phyloP scores from a whole-genome alignment of 2,888 invertebrate genomes.

The Aporophyla lueneburgensis region DNA sequence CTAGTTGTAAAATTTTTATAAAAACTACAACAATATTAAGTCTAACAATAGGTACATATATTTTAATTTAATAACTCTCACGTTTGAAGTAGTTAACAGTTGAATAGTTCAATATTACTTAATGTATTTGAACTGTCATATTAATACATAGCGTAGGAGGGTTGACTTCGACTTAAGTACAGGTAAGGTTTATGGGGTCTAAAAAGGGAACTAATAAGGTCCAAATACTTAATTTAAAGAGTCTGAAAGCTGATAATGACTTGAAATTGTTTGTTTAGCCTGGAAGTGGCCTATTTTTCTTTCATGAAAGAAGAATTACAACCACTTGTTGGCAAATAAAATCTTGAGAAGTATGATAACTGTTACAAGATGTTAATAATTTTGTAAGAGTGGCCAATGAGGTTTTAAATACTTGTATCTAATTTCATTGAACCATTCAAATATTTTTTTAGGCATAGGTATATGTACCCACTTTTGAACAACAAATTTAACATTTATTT shows the following conservation, averaged over 20 bases:
- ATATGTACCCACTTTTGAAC: conserved; percentile 59
- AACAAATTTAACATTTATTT: conserved; percentile 68
- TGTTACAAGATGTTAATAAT: not conserved
- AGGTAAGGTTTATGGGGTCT: not conserved
- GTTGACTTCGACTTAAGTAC: not conserved
- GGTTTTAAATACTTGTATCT: not conserved
- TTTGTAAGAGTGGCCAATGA: not conserved
- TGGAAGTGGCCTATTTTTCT: not conserved
- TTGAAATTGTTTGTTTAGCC: not conserved
- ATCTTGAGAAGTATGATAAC: not conserved
- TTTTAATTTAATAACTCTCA: conserved; percentile 45
- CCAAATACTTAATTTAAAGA: not conserved
- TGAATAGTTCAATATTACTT: conserved; percentile 64
- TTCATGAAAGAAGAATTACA: not conserved
- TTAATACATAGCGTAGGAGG: not conserved
- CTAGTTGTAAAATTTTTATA: conserved; percentile 73
- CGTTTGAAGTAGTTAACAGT: conserved; percentile 47
- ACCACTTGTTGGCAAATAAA: not conserved
- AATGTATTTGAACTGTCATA: not conserved
- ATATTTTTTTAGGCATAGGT: conserved; percentile 44
- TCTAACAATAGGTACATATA: conserved; percentile 60
- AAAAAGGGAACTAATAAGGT: not conserved
- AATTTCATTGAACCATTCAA: conserved; percentile 67
- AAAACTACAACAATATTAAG: conserved; percentile 73
- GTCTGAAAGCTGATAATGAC: not conserved